phyloP scores from a whole-genome alignment of 2,888 invertebrate species.

The Amphipyra tragopoginis region DNA sequence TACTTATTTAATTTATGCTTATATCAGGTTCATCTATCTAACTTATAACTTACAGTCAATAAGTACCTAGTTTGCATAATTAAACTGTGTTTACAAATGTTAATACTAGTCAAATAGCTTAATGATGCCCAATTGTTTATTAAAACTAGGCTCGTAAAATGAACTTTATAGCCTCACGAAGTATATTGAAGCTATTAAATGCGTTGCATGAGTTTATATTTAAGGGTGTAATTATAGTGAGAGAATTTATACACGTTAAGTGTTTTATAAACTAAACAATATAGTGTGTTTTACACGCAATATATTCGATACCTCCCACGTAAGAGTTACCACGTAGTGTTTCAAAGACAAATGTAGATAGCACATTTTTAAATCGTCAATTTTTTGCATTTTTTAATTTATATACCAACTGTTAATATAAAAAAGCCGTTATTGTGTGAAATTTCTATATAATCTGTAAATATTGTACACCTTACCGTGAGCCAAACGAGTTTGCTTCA shows the following conservation, averaged over 20 bases:
- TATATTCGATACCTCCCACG: neutral
- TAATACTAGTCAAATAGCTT: conserved; percentile 30
- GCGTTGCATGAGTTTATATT: conserved; percentile 32
- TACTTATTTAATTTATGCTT: neutral
- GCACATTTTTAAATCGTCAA: neutral
- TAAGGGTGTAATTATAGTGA: conserved; percentile 9
- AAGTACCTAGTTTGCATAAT: conserved; percentile 22
- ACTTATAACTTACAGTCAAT: neutral
- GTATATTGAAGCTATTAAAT: conserved; percentile 42
- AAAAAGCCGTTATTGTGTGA: neutral
- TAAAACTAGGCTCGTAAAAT: conserved; percentile 54
- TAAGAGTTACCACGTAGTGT: neutral
- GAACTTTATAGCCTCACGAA: conserved; percentile 45
- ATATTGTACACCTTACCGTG: neutral
- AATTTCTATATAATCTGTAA: neutral
- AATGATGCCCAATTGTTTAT: conserved; percentile 52
- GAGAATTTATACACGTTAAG: conserved; percentile 22
- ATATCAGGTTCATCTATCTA: neutral
- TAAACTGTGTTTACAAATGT: conserved; percentile 34
- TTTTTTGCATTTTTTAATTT: no score
- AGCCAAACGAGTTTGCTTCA: no score
- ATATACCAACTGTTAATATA: neutral
- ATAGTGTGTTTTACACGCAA: neutral
- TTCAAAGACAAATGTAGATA: neutral
- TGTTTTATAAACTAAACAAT: conserved; percentile 26